phyloP scores from a whole-genome alignment of 2,888 invertebrate genomes.

The Eugnorisma glareosa region DNA sequence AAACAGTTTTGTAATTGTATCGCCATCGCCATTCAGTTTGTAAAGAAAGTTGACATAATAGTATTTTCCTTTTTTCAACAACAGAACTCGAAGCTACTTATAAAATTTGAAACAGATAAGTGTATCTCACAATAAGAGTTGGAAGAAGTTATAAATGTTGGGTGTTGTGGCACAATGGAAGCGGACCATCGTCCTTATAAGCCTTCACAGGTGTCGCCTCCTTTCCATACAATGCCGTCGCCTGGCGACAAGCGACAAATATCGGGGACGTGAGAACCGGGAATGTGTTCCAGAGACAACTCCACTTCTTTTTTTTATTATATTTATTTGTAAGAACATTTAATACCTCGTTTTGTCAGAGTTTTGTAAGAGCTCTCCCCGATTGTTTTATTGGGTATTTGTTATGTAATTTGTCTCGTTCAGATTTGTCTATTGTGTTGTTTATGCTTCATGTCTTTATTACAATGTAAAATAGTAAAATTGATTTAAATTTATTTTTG shows the following conservation, averaged over 20 bases:
- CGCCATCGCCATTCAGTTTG: no score
- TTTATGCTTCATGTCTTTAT: not conserved
- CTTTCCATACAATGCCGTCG: slow-evolving; percentile 77
- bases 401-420: slow-evolving; percentile 13
- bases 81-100: slow-evolving; percentile 68
- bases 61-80: slow-evolving; percentile 44
- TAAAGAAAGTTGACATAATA: not conserved
- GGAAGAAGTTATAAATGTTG: slow-evolving; percentile 73
- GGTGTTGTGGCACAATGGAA: slow-evolving; percentile 78
- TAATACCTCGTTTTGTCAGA: slow-evolving; percentile 46
- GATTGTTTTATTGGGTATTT: slow-evolving; percentile 35
- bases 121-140: slow-evolving; percentile 76
- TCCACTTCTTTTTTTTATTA: slow-evolving; percentile 46
- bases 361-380: slow-evolving; percentile 35
- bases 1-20: no score
- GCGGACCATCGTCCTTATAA: slow-evolving; percentile 77
- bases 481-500: not conserved
- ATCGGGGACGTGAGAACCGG: slow-evolving; percentile 74
- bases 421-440: slow-evolving; percentile 13
- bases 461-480: not conserved
- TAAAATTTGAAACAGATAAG: slow-evolving; percentile 71
- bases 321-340: slow-evolving; percentile 57
- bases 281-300: slow-evolving; percentile 69
- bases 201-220: slow-evolving; percentile 80
- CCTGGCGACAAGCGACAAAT: slow-evolving; percentile 71